Evolutionary conservation across 2,113 vertebrate genomes (phyloP).

Genomic region (Chrysochloris asiatica): DNA sequence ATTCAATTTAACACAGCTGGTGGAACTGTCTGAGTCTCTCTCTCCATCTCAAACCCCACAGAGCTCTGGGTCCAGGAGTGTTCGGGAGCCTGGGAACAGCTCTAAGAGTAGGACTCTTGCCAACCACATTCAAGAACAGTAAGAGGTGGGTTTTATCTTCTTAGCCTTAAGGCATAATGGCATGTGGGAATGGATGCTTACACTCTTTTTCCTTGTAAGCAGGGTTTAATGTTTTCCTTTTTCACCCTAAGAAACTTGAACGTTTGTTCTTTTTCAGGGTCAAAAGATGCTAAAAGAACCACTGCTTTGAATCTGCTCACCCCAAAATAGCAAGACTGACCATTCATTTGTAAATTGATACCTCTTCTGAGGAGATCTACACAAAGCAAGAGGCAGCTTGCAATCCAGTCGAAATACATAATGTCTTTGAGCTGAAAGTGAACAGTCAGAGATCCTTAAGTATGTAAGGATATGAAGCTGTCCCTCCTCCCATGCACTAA

Average conservation of each 20-base stretch:
- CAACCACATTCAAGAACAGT: neutral
- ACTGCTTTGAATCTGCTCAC: neutral
- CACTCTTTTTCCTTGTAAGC: neutral
- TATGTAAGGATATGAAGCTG: fast-evolving
- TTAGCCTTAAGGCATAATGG: neutral
- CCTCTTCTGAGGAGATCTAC: neutral
- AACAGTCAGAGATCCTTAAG: neutral
- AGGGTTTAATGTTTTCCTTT: neutral
- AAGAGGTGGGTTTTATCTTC: neutral
- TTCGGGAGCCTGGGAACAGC: neutral
- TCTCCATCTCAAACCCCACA: neutral
- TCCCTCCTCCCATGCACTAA: fast-evolving
- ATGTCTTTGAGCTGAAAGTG: neutral
- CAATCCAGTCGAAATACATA: neutral
- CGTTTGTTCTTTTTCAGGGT: neutral
- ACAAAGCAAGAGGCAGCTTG: neutral
- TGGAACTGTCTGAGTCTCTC: neutral
- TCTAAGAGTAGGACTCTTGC: neutral
- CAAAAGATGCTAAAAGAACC: neutral
- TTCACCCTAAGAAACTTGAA: neutral
- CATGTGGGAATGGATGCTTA: neutral
- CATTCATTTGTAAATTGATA: fast-evolving
- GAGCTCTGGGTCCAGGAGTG: neutral
- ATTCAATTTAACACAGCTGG: constrained; percentile 25
- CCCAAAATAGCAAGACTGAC: fast-evolving